Evolutionary conservation across 2,888 invertebrate species (phyloP), one percentile per base, ranked within the genome.

Genomic region (Dendrolimus pini): DNA sequence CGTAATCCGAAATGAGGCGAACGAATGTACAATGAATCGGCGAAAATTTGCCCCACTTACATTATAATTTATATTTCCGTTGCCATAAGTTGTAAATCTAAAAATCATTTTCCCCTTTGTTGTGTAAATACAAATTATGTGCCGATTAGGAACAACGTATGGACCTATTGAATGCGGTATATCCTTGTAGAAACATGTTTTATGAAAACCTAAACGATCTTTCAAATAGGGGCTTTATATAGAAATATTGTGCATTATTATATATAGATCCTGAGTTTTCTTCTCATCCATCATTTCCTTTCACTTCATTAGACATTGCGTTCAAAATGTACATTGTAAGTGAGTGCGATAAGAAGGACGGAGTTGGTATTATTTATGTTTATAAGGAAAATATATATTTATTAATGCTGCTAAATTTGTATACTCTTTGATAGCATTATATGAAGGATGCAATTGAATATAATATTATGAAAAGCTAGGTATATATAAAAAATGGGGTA

Each of bases 291-390:
- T 89, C 87, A 89, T 86, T 79, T 75, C 75, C 81, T 82, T 75
- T 83, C 88, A 87, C 83, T 83, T 89, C 89, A 89, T 88, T 88
- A 85, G 71, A 76, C 78, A 78, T 78, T 74, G 68, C 77, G 76
- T 77, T 75, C 76, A 74, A 76, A 77, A 78, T 80, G 74, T 72
- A 77, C 77, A 74, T 30, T 30, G 30, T 30, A 30, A 30, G 30
- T 30, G 30, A 30, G 30, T 6, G 30, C 30, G 30, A 30, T 30
- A 30, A 30, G 30, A 30, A 30, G 3, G 6, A 30, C 30, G 30
- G 6, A 30, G 30, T 30, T 30, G 30, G 30, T 30, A 30, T 30
- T 6, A 30, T 30, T 30, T 30, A 30, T 30, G 30, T 30, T 30
- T 30, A 6, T 30, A 30, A 30, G 6, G 0, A 30, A 30, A 30